Conservation (phyloP, 2,888 invertebrate genomes). For the Nomada flava region DNA sequence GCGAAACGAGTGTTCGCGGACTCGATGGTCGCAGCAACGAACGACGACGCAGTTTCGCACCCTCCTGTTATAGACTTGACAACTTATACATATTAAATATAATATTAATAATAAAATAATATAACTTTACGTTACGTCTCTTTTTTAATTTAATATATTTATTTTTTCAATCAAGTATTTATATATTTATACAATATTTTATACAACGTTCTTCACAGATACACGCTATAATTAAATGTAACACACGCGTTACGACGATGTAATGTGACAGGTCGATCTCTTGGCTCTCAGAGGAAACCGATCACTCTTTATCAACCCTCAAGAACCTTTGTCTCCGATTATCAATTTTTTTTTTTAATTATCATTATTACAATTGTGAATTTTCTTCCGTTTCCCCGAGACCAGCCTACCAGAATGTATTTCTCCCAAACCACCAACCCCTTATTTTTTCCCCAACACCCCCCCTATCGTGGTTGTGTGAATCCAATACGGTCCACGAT, state of each 20-base stretch:
- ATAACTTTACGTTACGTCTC: constrained; percentile 81
- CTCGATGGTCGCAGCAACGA: constrained; percentile 45
- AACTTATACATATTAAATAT: constrained; percentile 68
- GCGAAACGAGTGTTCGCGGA: not conserved
- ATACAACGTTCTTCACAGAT: constrained; percentile 82
- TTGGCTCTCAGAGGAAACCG: constrained; percentile 81
- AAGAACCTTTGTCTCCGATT: constrained; percentile 19
- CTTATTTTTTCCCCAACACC: not conserved
- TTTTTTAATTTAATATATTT: constrained; percentile 84
- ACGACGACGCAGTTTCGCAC: constrained; percentile 59
- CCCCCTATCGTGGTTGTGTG: too few species aligned
- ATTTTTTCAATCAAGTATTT: constrained; percentile 84
- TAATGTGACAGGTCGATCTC: constrained; percentile 80
- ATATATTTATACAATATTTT: constrained; percentile 84
- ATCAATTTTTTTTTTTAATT: constrained; percentile 2
- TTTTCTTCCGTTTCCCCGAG: constrained; percentile 46
- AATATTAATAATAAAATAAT: constrained; percentile 79
- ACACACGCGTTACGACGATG: constrained; percentile 62
- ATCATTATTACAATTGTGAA: constrained; percentile 9
- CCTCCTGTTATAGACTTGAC: constrained; percentile 81
- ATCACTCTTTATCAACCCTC: constrained; percentile 59
- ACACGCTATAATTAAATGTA: constrained; percentile 59
- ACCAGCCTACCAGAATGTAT: constrained; percentile 30
- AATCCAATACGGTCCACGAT: too few species aligned
- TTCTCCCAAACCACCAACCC: constrained; percentile 7